Base-by-base conservation (phyloP, 1,140 invertebrate species). In the Mylabris phalerata region DNA sequence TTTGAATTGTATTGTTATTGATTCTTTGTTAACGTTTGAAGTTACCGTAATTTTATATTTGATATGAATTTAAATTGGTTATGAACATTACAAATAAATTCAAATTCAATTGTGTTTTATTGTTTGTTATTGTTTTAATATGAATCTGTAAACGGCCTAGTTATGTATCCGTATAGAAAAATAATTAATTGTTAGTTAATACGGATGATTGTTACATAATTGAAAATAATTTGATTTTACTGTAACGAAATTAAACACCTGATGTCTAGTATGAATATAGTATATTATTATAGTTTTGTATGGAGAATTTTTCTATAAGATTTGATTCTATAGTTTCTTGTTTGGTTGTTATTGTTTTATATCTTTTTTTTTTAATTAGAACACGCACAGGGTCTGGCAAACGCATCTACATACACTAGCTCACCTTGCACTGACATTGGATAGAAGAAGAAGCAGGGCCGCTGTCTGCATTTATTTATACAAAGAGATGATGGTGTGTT, bases 371-470 rank as follows among this genome's bases (percentile, higher is more conserved):
- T 32, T 7, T 48, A 45, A 58, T 45, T 60, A 50, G 49, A 61
- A 46, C 60, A 48, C 60, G 50, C 49, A 57, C 32, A 32, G 46
- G 50, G 55, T 57, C 59, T 55, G 60, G 45, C 55, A 51, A 58
- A 58, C 50, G 60, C 49, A 55, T 52, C 55, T 62, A 65, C 32
- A 32, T 32, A 32, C 32, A 32, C 63, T 47, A 50, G 63, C 52
- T 65, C 60, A 62, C 64, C 64, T 66, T 66, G 61, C 52, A 63
- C 61, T 66, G 64, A 66, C 64, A 66, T 66, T 66, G 64, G 61
- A 62, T 60, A 60, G 61, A 62, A 62, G 32, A 32, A 32, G 32
- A 32, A 32, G 32, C 55, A 60, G 55, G 51, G 50, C 42, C 55
- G 55, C 50, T 63, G 64, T 66, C 61, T 63, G 64, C 61, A 54